Percentiles rank a stretch among this genome's conserved stretches.
Conservation (phyloP, 2,888 invertebrate genomes). For the Hirtodrosophila duncani region DNA sequence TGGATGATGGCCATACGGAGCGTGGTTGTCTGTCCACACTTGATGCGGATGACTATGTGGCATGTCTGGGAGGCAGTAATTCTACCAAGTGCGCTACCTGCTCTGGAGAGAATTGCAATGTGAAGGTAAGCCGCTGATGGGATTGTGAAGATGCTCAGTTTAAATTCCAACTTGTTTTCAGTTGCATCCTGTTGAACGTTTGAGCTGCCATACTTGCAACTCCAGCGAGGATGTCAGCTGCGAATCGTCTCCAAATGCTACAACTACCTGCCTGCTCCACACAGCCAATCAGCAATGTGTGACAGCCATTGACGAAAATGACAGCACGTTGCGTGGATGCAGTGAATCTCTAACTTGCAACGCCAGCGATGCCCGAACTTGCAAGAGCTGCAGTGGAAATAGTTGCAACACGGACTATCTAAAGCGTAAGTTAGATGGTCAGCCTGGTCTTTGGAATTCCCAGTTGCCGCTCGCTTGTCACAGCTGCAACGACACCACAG, state of each 20-base stretch:
- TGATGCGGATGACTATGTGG: slow-evolving; percentile 51
- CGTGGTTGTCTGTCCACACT: slow-evolving; percentile 68
- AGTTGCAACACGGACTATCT: slow-evolving; percentile 66
- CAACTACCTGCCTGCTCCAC: slow-evolving; percentile 51
- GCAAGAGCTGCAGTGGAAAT: slow-evolving; percentile 50
- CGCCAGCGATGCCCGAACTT: slow-evolving; percentile 24
- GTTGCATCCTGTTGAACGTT: slow-evolving; percentile 68
- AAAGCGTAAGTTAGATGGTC: slow-evolving; percentile 56
- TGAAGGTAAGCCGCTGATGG: slow-evolving; percentile 43
- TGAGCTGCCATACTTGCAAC: slow-evolving; percentile 64
- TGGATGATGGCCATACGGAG: slow-evolving; percentile 66
- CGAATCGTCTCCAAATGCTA: slow-evolving; percentile 41
- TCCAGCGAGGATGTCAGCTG: slow-evolving; percentile 50
- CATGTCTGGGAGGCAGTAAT: slow-evolving; percentile 49
- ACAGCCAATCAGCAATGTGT: slow-evolving; percentile 51
- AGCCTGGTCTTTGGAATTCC: slow-evolving; percentile 72
- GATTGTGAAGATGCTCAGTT: no score
- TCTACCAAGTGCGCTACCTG: slow-evolving; percentile 57
- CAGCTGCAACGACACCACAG: slow-evolving; percentile 42
- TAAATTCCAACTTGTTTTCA: slow-evolving; percentile 8
- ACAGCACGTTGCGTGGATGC: slow-evolving; percentile 69
- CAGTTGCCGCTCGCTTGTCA: slow-evolving; percentile 64
- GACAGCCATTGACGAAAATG: slow-evolving; percentile 42
- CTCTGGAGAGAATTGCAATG: slow-evolving; percentile 57
- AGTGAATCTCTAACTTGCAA: slow-evolving; percentile 50